Conservation (phyloP, 1,140 invertebrate species). For the Tenebrio molitor region DNA sequence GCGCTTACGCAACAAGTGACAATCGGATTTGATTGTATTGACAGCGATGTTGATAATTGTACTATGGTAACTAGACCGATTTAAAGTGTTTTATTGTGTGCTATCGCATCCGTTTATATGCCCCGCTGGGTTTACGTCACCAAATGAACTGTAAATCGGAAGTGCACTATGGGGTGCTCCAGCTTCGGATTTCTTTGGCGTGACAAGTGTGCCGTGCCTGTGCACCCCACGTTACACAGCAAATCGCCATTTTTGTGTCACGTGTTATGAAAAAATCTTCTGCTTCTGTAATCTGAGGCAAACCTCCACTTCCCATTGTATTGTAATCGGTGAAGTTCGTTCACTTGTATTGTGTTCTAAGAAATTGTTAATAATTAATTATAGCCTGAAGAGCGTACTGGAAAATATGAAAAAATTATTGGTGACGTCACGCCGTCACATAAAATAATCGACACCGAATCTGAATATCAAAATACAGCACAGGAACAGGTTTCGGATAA, state of each 20-base stretch:
- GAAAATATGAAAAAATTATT: not conserved
- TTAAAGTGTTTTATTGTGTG: too few relatives aligned
- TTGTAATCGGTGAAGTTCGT: conserved; percentile 32
- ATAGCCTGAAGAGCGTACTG: not conserved
- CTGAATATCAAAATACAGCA: conserved; percentile 17
- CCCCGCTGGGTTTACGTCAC: too few relatives aligned
- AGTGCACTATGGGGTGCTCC: too few relatives aligned
- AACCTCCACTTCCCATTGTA: conserved; percentile 31
- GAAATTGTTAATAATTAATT: conserved; percentile 16
- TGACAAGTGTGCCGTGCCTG: too few relatives aligned
- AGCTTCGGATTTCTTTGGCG: too few relatives aligned
- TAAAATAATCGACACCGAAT: too few relatives aligned
- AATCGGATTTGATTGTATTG: too few relatives aligned
- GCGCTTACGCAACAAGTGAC: too few relatives aligned
- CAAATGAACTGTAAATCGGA: too few relatives aligned
- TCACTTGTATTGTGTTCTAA: conserved; percentile 23
- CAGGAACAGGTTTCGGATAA: conserved; percentile 1
- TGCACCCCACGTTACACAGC: not conserved
- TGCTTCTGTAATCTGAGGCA: not conserved
- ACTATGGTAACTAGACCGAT: too few relatives aligned
- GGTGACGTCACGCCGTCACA: conserved; percentile 1
- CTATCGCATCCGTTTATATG: too few relatives aligned
- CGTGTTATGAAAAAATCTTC: conserved; percentile 28
- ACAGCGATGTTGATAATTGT: too few relatives aligned
- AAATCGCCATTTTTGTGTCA: conserved; percentile 35